phyloP scores from a whole-genome alignment of 2,888 invertebrate species.

The Phania funesta region DNA sequence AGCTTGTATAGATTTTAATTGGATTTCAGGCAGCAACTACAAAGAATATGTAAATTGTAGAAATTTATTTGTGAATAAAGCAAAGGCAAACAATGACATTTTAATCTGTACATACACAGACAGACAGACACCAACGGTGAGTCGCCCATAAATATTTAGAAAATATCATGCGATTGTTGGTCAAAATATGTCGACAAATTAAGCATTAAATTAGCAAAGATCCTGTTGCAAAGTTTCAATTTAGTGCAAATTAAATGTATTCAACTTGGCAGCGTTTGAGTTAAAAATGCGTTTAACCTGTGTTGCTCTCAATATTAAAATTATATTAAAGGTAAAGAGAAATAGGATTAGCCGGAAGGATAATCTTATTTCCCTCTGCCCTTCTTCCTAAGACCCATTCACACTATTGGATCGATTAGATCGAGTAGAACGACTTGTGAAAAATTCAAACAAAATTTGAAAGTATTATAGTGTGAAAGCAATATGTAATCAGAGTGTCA shows the following conservation, averaged over 20 bases:
- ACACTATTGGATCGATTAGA: no score
- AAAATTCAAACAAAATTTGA: no score
- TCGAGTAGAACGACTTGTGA: no score
- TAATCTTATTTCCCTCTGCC: no score
- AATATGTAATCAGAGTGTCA: no score
- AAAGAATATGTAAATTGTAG: slow-evolving; percentile 24
- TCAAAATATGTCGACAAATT: slow-evolving; percentile 56
- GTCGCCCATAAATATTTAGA: neutral
- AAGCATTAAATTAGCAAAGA: slow-evolving; percentile 34
- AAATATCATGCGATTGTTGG: neutral
- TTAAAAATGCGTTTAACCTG: no score
- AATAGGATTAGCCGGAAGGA: no score
- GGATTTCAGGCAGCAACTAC: slow-evolving; percentile 54
- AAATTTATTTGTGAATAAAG: slow-evolving; percentile 37
- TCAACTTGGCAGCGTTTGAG: no score
- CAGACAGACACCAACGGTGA: neutral
- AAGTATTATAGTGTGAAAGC: no score
- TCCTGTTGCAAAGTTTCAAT: slow-evolving; percentile 10
- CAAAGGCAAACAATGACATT: slow-evolving; percentile 22
- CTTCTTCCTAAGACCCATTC: no score
- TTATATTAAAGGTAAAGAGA: no score
- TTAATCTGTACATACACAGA: neutral
- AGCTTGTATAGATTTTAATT: slow-evolving; percentile 62
- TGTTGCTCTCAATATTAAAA: no score
- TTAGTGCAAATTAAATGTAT: neutral